These are phyloP conservation scores for Meiosimyza decipiens DNA, from an alignment of 2,888 invertebrate species.

Conservation along the genomic window DNA sequence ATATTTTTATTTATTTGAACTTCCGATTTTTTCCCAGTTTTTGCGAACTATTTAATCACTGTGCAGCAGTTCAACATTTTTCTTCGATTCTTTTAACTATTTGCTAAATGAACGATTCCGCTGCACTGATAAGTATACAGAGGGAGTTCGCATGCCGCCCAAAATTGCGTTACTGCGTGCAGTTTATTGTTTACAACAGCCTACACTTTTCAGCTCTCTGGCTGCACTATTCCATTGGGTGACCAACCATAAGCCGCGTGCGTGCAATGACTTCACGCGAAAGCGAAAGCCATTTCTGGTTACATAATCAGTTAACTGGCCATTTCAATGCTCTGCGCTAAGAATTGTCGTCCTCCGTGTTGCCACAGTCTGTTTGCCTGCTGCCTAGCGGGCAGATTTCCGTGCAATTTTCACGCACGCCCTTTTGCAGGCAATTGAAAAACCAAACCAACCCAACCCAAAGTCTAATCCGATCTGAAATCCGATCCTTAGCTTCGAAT, in stretches of 20 bases:
- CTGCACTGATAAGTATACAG: slow-evolving; percentile 33
- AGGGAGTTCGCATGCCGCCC: slow-evolving; percentile 36
- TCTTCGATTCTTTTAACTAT: background rate
- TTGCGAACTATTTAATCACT: background rate
- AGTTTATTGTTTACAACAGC: slow-evolving; percentile 43
- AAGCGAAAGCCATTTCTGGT: slow-evolving; percentile 44
- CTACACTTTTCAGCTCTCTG: slow-evolving; percentile 28
- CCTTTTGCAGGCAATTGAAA: slow-evolving; percentile 48
- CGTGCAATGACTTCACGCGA: slow-evolving; percentile 17
- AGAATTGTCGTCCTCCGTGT: slow-evolving; percentile 30
- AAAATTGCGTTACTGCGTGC: slow-evolving; percentile 55
- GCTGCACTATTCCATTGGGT: background rate
- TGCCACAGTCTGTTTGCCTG: background rate
- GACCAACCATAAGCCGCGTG: background rate
- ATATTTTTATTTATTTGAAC: too few species aligned
- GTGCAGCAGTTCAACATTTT: slow-evolving; percentile 27
- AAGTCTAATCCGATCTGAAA: background rate
- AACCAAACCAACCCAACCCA: slow-evolving; percentile 37
- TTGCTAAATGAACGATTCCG: slow-evolving; percentile 42
- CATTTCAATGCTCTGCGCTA: slow-evolving; percentile 2
- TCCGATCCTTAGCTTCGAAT: background rate
- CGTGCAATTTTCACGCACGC: slow-evolving; percentile 61
- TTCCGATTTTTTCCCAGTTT: too few species aligned
- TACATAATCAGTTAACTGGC: slow-evolving; percentile 56
- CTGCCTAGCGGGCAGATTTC: slow-evolving; percentile 39